Percentiles rank a stretch among this genome's conserved stretches.
These are phyloP conservation scores for Falco cherrug DNA, from an alignment of 2,797 vertebrate genomes.

Conservation along the genomic window DNA sequence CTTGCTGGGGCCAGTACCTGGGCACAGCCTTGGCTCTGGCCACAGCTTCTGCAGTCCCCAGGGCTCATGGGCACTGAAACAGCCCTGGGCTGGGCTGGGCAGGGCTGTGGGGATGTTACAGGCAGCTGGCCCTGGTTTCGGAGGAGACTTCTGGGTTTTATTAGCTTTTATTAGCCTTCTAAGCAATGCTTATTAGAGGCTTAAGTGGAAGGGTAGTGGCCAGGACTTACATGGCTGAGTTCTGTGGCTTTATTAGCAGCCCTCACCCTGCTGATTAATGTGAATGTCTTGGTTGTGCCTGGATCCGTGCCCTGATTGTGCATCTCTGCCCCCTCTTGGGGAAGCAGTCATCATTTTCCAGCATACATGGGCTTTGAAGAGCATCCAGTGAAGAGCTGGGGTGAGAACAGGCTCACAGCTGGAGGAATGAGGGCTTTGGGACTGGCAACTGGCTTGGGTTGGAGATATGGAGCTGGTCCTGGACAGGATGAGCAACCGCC, in stretches of 20 bases:
- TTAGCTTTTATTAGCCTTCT: neutral
- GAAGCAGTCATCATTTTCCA: neutral
- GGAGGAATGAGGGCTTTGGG: neutral
- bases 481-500: neutral
- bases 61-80: neutral
- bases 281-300: neutral
- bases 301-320: neutral
- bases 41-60: neutral
- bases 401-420: neutral
- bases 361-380: neutral
- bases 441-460: neutral
- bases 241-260: neutral
- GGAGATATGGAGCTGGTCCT: neutral
- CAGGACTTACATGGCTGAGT: neutral
- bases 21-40: neutral
- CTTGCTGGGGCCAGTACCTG: accelerated
- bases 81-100: neutral
- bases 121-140: neutral
- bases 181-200: neutral
- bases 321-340: neutral
- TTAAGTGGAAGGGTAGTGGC: neutral
- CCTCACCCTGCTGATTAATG: neutral
- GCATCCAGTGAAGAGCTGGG: neutral
- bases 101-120: accelerated
- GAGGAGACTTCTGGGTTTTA: neutral